phyloP scores from a whole-genome alignment of 30 jellyfish, hydroid and myxozoan genomes.

The Chironex yamaguchii region DNA sequence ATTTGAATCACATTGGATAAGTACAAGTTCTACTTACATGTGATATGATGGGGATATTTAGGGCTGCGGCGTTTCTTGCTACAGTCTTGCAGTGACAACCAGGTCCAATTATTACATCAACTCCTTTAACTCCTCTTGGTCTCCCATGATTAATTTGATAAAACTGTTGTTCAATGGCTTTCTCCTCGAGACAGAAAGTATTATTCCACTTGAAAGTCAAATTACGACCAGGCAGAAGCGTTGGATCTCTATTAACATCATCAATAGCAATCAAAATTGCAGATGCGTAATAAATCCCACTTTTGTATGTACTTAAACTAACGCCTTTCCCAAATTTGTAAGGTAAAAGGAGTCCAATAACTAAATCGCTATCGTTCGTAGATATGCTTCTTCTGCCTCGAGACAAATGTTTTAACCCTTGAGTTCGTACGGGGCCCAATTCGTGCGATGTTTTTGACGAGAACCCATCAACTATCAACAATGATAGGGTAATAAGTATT shows the following conservation, averaged over 20 bases:
- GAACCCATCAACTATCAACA: background rate
- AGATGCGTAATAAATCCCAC: slow-evolving; percentile 82
- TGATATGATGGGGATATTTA: slow-evolving; percentile 67
- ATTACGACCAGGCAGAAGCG: slow-evolving; percentile 59
- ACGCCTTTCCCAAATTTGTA: slow-evolving; percentile 74
- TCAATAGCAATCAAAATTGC: slow-evolving; percentile 92
- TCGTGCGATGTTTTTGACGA: background rate
- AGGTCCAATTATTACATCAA: slow-evolving; percentile 72
- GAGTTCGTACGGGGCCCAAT: background rate
- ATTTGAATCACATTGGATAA: background rate
- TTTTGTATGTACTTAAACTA: slow-evolving; percentile 73
- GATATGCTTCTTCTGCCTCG: background rate
- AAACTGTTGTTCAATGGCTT: slow-evolving; percentile 61
- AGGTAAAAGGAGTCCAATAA: slow-evolving; percentile 88
- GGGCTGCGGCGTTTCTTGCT: slow-evolving; percentile 66
- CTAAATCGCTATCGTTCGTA: slow-evolving; percentile 47
- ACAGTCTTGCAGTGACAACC: slow-evolving; percentile 71
- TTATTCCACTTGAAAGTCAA: slow-evolving; percentile 76
- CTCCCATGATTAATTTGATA: slow-evolving; percentile 42
- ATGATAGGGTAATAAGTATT: no score
- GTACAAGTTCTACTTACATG: slow-evolving; percentile 59
- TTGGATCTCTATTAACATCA: slow-evolving; percentile 58
- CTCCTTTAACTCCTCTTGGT: slow-evolving; percentile 55
- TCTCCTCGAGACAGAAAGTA: slow-evolving; percentile 66
- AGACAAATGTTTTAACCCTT: background rate